Evolutionary conservation across 92 coral and sea anemone species (phyloP), one percentile per base, ranked within the genome.

Genomic region (Phenganax stokvisi): DNA sequence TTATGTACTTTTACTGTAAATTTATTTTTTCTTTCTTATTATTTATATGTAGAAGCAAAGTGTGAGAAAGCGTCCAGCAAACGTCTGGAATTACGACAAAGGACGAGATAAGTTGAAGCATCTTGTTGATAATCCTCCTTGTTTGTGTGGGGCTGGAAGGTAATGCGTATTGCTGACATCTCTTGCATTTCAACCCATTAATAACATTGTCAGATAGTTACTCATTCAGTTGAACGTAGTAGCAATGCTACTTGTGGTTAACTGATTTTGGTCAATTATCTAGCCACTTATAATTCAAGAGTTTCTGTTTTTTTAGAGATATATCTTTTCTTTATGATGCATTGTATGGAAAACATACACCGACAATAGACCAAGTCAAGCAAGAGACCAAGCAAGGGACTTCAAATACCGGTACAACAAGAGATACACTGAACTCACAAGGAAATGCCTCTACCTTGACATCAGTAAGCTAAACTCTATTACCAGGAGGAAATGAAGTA

Each of bases 81-180:
- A 96, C 85, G 92, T 96, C 54, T 96, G 99, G 99, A 90, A 96
- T 76, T 96, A 89, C 68, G 89, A 97, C 61, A 96, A 86, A 75
- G 94, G 96, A 37, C 87, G 99, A 75, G 99, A 96, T 70, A 96
- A 90, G 79, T 86, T 96, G 25, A 96, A 96, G 54, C 99, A 96
- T 81, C 89, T 96, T 51, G 81, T 89, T 37, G 92, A 96, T 51
- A 93, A 96, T 75, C 96, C 99, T 7, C 99, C 99, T 12, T 96
- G 99, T 75, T 58, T 96, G 67, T 96, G 99, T 90, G 99, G 99
- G 28, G 97, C 99, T 37, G 99, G 99, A 84, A 90, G 90, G 99
- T 96, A 91, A 29, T 25, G 13, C 16, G 99, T 96, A 91, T 58
- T 25, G 13, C 16, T 20, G 6, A 15, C 6, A 61, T 61, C n/a